phyloP scores from a whole-genome alignment of 2,888 invertebrate genomes.

The Aleiodes testaceus region DNA sequence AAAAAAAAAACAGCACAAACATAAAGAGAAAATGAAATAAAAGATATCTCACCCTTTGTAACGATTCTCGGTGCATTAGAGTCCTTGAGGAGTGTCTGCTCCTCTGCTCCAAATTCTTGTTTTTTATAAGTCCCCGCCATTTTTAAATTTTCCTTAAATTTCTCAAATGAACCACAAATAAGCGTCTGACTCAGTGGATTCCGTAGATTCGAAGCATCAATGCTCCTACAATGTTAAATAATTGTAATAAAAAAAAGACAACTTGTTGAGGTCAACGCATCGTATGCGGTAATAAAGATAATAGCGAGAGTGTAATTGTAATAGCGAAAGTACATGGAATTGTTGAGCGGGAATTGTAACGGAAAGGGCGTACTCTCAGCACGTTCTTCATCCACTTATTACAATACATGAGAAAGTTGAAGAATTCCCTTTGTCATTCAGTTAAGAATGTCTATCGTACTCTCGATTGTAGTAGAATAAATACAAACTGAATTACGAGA shows the following conservation, averaged over 20 bases:
- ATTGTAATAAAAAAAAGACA: too few species aligned
- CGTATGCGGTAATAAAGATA: neutral
- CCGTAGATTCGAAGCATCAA: too few species aligned
- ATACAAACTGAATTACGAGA: neutral
- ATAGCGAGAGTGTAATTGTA: neutral
- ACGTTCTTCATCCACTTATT: neutral
- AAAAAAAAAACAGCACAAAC: slow-evolving; percentile 29
- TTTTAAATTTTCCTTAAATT: slow-evolving; percentile 45
- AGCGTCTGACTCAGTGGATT: too few species aligned
- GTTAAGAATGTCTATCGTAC: neutral
- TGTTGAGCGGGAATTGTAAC: neutral
- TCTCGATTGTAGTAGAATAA: neutral
- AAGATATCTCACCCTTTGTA: slow-evolving; percentile 59
- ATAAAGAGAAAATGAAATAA: slow-evolving; percentile 12
- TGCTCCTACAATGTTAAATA: too few species aligned
- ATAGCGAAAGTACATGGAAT: neutral
- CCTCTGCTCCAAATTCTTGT: slow-evolving; percentile 68
- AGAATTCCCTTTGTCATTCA: neutral
- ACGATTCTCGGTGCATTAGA: slow-evolving; percentile 65
- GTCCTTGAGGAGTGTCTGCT: slow-evolving; percentile 68
- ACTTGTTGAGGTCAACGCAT: slow-evolving; percentile 23
- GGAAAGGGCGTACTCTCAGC: neutral
- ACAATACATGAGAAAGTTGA: neutral
- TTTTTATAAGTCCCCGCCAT: slow-evolving; percentile 71
- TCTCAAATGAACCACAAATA: neutral